Base-by-base conservation (phyloP, 2,113 vertebrate genomes). In the Percina caprodes region DNA sequence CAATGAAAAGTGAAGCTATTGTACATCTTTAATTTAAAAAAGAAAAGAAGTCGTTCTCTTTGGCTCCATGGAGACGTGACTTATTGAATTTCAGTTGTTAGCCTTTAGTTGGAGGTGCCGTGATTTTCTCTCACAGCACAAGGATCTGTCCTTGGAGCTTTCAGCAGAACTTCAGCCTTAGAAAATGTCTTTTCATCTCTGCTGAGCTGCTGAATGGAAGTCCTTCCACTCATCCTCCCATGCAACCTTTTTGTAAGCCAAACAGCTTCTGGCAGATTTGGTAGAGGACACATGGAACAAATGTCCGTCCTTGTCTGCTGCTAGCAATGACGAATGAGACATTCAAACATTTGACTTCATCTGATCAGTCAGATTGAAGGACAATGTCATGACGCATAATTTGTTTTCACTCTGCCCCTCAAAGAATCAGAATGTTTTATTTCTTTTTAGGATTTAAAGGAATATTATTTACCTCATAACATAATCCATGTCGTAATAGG, bases 71-170 rank as follows among this genome's bases (percentile, higher is more conserved):
- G 84, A 74, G 80, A 90, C 84, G 26, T 77, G 67, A 84, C 83
- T 70, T 72, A 77, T 69, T 80, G 70, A 73, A 58, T 85, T 78
- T 69, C 33, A 72, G 77, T 68, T 77, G 71, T 82, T 89, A 78
- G 91, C 86, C 84, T 90, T 87, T 73, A 76, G 69, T 62, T 75
- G 56, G 86, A 84, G 65, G 84, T 81, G 68, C 70, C 0, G 18
- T 71, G 59, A 72, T 74, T 69, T 81, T 80, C 61, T 86, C 49
- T 78, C 0, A 3, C 46, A 13, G 67, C 48, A 83, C 72, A 85
- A 91, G 79, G 75, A 69, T 14, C 35, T 15, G 61, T 77, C 90
- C 90, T 91, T 89, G 88, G 69, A 69, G 79, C 79, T 55, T 92
- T 88, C 46, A 76, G 74, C 1, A 51, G 74, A 81, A 80, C 62